Evolutionary conservation across 2,113 vertebrate species (phyloP).

Genomic region (Oncorhynchus masou): DNA sequence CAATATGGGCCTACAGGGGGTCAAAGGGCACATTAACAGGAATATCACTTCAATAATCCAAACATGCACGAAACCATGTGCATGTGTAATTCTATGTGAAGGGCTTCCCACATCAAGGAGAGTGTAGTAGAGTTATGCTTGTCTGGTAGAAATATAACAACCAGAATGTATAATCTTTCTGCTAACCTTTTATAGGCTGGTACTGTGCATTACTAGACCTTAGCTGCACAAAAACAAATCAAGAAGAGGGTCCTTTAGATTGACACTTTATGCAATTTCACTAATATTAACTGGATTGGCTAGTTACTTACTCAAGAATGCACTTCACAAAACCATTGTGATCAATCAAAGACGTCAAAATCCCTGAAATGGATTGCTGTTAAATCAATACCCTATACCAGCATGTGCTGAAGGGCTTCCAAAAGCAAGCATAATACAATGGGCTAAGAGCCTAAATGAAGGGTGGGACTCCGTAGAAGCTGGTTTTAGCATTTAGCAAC

Average conservation of each 20-base stretch:
- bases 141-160: not conserved
- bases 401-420: slow-evolving; percentile 20
- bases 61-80: not conserved
- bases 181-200: not conserved
- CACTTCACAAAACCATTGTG: not conserved
- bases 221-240: not conserved
- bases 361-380: not conserved
- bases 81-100: not conserved
- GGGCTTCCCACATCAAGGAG: not conserved
- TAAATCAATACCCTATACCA: not conserved
- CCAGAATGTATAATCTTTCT: not conserved
- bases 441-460: not conserved
- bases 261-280: no score
- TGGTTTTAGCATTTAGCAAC: slow-evolving; percentile 6
- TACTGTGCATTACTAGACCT: not conserved
- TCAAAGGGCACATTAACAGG: not conserved
- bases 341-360: not conserved
- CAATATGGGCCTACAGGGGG: slow-evolving; percentile 19
- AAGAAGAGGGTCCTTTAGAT: not conserved
- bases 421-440: slow-evolving; percentile 9
- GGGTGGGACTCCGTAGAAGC: not conserved
- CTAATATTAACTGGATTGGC: no score
- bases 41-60: not conserved
- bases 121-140: not conserved
- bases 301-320: not conserved